Evolutionary conservation across 1,140 invertebrate genomes (phyloP).

Genomic region (Trichonephila clavata): DNA sequence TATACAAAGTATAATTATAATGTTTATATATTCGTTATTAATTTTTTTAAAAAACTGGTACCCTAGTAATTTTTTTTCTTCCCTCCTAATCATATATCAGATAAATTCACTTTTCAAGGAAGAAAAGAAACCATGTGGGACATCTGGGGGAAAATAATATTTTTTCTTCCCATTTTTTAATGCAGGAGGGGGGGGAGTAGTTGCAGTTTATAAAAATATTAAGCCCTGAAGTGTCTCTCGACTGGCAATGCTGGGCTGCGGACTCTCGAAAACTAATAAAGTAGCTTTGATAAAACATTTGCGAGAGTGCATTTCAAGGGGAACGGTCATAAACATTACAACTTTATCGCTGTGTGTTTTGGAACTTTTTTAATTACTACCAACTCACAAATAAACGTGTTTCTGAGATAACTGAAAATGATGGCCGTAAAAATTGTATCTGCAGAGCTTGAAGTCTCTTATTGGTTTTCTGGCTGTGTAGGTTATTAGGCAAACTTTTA

Average conservation of each 20-base stretch:
- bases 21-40: too few species aligned
- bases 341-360: slow-evolving; percentile 60
- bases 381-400: slow-evolving; percentile 50
- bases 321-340: slow-evolving; percentile 60
- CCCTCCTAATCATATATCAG: not conserved
- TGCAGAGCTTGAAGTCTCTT: slow-evolving; percentile 29
- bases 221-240: slow-evolving; percentile 32
- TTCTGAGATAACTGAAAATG: slow-evolving; percentile 62
- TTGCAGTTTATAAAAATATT: slow-evolving; percentile 13
- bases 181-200: not conserved
- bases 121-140: not conserved
- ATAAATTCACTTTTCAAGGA: not conserved
- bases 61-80: not conserved
- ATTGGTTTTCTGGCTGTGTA: not conserved
- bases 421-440: slow-evolving; percentile 60
- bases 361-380: slow-evolving; percentile 69
- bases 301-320: slow-evolving; percentile 30
- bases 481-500: slow-evolving; percentile 15
- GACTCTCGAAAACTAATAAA: slow-evolving; percentile 39
- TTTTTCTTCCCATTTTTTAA: not conserved
- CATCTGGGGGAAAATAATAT: slow-evolving; percentile 21
- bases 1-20: too few species aligned
- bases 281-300: slow-evolving; percentile 56
- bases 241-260: slow-evolving; percentile 9
- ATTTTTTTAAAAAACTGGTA: too few species aligned